phyloP scores from a whole-genome alignment of 2,797 vertebrate species.

The Sebastes kiyomatsui region DNA sequence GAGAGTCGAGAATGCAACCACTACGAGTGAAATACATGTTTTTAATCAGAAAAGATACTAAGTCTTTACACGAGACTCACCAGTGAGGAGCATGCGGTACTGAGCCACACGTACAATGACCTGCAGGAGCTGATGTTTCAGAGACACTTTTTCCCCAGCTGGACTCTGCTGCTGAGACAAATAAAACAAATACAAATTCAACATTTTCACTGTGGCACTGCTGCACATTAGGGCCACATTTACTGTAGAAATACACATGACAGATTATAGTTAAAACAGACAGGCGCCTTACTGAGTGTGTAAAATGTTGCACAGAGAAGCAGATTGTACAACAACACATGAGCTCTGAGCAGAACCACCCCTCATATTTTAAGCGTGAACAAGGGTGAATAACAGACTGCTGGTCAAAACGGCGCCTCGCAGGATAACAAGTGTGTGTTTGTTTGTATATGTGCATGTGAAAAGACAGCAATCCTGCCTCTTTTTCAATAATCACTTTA shows the following conservation, averaged over 20 bases:
- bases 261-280: neutral
- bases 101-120: conserved; percentile 92
- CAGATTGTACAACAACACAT: neutral
- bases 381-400: conserved; percentile 36
- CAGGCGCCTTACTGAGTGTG: neutral
- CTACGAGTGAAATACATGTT: neutral
- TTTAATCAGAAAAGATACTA: neutral
- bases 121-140: conserved; percentile 90
- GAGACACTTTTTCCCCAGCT: conserved; percentile 70
- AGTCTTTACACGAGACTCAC: conserved; percentile 69
- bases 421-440: neutral
- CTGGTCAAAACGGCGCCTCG: conserved; percentile 7
- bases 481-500: neutral
- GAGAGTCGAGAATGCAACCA: neutral
- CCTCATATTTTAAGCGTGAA: conserved; percentile 19
- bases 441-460: neutral
- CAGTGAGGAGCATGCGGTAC: conserved; percentile 94
- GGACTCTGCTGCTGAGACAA: conserved; percentile 80
- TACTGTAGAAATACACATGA: neutral
- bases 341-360: conserved; percentile 15
- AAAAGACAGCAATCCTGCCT: neutral
- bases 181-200: neutral
- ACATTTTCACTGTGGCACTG: neutral
- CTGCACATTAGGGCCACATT: neutral
- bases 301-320: neutral